Base-by-base conservation (phyloP, 1,140 invertebrate species). In the Ceratitis capitata region DNA sequence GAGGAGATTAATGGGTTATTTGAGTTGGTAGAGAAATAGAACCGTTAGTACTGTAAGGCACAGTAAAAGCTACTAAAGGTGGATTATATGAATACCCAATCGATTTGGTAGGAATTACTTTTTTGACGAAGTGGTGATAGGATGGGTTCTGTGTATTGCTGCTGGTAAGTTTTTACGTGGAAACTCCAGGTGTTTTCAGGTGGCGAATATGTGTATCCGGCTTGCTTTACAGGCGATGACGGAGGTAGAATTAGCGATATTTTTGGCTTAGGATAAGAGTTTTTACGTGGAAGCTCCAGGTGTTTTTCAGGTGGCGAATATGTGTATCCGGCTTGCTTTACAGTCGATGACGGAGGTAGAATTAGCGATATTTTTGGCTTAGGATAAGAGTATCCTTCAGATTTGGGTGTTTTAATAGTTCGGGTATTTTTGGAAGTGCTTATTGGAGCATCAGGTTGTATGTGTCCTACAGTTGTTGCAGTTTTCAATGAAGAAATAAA, bases 141-240 rank as follows among this genome's bases (percentile, higher is more conserved):
- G n/a, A n/a, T n/a, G n/a, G n/a, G n/a, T n/a, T n/a, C n/a, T n/a
- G n/a, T n/a, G n/a, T n/a, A n/a, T n/a, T n/a, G n/a, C n/a, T n/a
- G n/a, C n/a, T 53, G 6, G 6, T 61, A 23, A 29, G 5, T 0
- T 61, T 61, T 6, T 61, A n/a, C n/a, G n/a, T 61, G 58, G 26
- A 61, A 12, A 29, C 58, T 26, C 29, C 9, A 61, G 29, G 89
- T 88, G 32, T 87, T 83, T 1, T 64, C 83, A 5, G 89, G 89
- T 32, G 87, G 89, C 0, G 89, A 88, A 35, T 90, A 90, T 12
- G 82, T 69, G 23, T 90, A 90, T 1, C 88, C 88, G 7, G 51
- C 84, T 12, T 82, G 82, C 29, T 83, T 53, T 19, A 86, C 69
- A 6, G 87, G 87, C 49, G 42, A 14, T 14, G 39, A 10, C 10